phyloP scores from a whole-genome alignment of 2,888 invertebrate genomes.

The Eudemis profundana region DNA sequence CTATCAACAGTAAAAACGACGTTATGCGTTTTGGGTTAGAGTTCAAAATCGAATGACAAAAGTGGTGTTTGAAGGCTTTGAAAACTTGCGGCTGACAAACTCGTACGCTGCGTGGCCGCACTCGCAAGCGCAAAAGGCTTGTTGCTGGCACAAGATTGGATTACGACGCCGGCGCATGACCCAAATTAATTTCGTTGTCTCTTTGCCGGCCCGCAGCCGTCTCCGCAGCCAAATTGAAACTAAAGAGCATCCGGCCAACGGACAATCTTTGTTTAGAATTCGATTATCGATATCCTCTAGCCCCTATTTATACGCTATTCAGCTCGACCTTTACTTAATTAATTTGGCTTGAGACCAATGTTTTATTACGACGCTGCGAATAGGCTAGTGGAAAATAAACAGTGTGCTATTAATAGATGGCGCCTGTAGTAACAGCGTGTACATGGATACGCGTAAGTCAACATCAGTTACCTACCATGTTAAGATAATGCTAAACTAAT shows the following conservation, averaged over 20 bases:
- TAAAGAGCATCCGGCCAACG: constrained; percentile 71
- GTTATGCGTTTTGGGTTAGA: background rate
- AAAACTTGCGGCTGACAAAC: constrained; percentile 41
- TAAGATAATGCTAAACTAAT: too few relatives aligned
- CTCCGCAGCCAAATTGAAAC: constrained; percentile 62
- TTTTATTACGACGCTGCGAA: constrained; percentile 34
- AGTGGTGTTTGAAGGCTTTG: background rate
- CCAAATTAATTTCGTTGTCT: constrained; percentile 82
- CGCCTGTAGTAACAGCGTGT: constrained; percentile 18
- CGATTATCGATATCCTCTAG: constrained; percentile 70
- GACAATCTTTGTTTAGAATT: constrained; percentile 71
- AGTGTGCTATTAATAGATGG: constrained; percentile 25
- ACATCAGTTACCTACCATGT: too few relatives aligned
- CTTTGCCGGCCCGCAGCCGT: constrained; percentile 67
- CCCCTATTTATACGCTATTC: constrained; percentile 52
- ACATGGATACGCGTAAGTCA: too few relatives aligned
- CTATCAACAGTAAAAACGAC: background rate
- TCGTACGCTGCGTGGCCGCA: constrained; percentile 32
- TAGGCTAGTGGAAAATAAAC: constrained; percentile 36
- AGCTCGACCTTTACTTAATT: constrained; percentile 44
- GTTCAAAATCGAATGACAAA: background rate
- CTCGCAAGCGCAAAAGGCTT: constrained; percentile 63
- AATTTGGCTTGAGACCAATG: constrained; percentile 42
- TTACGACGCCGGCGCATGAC: constrained; percentile 75
- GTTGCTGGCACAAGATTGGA: constrained; percentile 66